Conservation (phyloP, 2,113 vertebrate species). For the Ictalurus punctatus region DNA sequence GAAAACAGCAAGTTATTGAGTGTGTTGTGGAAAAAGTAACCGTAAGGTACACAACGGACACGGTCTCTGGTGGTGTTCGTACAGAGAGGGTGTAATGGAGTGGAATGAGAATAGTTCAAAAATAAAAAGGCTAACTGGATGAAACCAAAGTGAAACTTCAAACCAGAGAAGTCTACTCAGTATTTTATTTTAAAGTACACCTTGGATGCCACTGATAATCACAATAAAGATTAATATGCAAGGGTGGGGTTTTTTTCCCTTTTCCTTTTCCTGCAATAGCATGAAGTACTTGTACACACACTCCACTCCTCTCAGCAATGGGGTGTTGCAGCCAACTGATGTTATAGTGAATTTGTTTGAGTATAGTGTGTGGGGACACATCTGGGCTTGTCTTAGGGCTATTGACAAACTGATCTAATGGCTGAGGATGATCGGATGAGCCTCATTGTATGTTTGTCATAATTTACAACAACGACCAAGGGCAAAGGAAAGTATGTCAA, state of each 20-base stretch:
- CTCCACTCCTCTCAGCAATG: neutral
- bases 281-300: neutral
- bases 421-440: neutral
- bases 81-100: neutral
- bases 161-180: neutral
- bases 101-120: neutral
- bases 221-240: neutral
- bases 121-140: neutral
- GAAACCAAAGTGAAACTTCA: neutral
- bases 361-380: neutral
- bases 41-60: neutral
- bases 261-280: neutral
- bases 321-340: neutral
- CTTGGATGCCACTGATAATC: too few relatives aligned
- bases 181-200: neutral
- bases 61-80: neutral
- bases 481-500: conserved; percentile 36
- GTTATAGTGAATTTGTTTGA: neutral
- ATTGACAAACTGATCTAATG: conserved; percentile 5
- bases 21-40: neutral
- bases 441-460: conserved; percentile 25
- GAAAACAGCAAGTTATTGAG: neutral
- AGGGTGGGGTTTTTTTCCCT: too few relatives aligned
- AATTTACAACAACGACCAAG: conserved; percentile 26
- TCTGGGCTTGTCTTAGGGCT: conserved; percentile 12